These are phyloP conservation scores for Umimayanthus kanabou DNA, from an alignment of 92 coral and sea anemone species.

Conservation along the genomic window DNA sequence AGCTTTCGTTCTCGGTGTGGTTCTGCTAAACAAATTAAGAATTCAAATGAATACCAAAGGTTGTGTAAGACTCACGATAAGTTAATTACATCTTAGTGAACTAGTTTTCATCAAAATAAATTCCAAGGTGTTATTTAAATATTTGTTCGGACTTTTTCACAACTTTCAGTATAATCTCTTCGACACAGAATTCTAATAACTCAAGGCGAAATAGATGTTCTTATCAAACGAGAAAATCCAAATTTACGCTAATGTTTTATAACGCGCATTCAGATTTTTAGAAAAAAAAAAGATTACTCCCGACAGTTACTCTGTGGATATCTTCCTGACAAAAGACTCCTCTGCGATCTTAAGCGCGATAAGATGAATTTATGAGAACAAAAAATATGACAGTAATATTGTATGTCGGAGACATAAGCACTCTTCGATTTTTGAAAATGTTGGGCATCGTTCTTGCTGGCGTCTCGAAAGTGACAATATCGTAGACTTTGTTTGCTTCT, in stretches of 20 bases:
- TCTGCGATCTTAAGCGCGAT: background rate
- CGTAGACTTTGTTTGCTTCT: background rate
- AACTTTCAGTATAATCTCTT: background rate
- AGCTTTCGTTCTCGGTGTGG: constrained; percentile 10
- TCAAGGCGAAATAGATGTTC: background rate
- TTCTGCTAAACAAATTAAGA: constrained; percentile 9
- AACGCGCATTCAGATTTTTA: background rate
- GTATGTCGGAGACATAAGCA: background rate
- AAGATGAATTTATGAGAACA: background rate
- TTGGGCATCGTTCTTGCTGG: background rate
- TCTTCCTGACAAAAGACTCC: constrained; percentile 27
- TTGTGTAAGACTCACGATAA: background rate
- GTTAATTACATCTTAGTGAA: constrained; percentile 40
- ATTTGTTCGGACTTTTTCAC: background rate
- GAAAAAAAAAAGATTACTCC: background rate
- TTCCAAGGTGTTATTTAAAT: background rate
- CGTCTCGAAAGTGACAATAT: background rate
- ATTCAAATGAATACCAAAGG: background rate
- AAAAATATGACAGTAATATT: constrained; percentile 2
- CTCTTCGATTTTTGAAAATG: constrained; percentile 1
- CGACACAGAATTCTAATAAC: background rate
- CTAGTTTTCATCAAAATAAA: constrained; percentile 26
- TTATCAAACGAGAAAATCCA: background rate
- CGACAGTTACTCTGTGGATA: background rate
- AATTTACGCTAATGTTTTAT: background rate